These are phyloP conservation scores for Lordiphosa andalusiaca DNA, from an alignment of 2,888 invertebrate species.

Conservation along the genomic window DNA sequence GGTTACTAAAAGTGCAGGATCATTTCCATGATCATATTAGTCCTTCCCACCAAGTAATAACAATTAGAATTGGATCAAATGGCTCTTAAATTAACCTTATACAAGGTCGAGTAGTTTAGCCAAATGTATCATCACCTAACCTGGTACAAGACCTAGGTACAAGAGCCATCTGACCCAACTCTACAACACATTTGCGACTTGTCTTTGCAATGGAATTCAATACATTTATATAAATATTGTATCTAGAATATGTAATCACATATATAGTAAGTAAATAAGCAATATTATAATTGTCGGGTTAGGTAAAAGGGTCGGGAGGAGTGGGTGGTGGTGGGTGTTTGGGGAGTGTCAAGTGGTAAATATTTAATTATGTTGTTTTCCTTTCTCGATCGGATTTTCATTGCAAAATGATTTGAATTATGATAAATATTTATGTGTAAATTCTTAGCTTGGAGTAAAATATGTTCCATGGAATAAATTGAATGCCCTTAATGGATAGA, in stretches of 20 bases:
- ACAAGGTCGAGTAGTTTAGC: no score
- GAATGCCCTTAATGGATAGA: slow-evolving; percentile 43
- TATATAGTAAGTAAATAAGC: slow-evolving; percentile 42
- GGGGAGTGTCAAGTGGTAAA: slow-evolving; percentile 31
- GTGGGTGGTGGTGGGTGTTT: slow-evolving; percentile 3
- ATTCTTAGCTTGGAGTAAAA: slow-evolving; percentile 61
- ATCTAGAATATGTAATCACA: slow-evolving; percentile 54
- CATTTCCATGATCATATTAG: no score
- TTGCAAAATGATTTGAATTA: slow-evolving; percentile 53
- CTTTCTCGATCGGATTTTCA: slow-evolving; percentile 43
- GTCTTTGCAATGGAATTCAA: slow-evolving; percentile 62
- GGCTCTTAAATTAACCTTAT: no score
- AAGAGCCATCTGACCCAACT: no score
- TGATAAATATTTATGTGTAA: slow-evolving; percentile 60
- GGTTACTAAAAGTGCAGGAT: no score
- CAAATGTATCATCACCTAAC: no score
- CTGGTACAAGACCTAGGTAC: no score
- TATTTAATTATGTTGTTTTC: slow-evolving; percentile 30
- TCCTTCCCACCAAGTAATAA: no score
- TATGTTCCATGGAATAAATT: slow-evolving; percentile 61
- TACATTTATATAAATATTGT: slow-evolving; percentile 56
- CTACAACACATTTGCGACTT: neutral
- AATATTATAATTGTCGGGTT: slow-evolving; percentile 40
- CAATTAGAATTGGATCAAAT: no score
- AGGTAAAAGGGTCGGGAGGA: neutral